phyloP scores from a whole-genome alignment of 2,888 invertebrate genomes.

The Rotaria socialis region DNA sequence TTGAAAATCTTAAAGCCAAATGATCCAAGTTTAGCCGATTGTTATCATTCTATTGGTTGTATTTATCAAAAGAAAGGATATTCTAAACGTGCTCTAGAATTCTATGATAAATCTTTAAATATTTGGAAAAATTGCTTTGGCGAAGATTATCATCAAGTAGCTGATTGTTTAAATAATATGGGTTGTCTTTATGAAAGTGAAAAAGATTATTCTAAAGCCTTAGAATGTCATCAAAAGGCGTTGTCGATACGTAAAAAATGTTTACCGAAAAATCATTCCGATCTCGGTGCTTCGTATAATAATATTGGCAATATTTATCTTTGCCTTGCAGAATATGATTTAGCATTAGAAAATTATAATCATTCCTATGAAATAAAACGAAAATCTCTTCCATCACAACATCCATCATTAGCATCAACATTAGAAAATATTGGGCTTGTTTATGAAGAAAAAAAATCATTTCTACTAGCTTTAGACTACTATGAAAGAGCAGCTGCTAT shows the following conservation, averaged over 20 bases:
- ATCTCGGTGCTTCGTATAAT: neutral
- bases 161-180: neutral
- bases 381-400: neutral
- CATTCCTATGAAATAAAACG: neutral
- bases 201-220: neutral
- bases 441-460: neutral
- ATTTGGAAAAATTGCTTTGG: neutral
- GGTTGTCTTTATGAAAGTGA: neutral
- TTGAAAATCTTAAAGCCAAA: no score
- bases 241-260: neutral
- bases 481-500: neutral
- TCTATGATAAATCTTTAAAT: neutral
- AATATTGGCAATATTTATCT: neutral
- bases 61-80: neutral
- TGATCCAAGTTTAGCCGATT: no score
- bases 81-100: neutral
- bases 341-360: neutral
- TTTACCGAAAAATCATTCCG: neutral
- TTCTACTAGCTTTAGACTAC: neutral
- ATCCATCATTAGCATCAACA: neutral
- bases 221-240: neutral
- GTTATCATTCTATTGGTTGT: no score
- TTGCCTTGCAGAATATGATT: neutral
- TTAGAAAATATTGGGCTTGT: neutral
- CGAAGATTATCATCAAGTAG: neutral